These are phyloP conservation scores for Spisula subtruncata DNA, from an alignment of 2,888 invertebrate genomes.

Conservation along the genomic window DNA sequence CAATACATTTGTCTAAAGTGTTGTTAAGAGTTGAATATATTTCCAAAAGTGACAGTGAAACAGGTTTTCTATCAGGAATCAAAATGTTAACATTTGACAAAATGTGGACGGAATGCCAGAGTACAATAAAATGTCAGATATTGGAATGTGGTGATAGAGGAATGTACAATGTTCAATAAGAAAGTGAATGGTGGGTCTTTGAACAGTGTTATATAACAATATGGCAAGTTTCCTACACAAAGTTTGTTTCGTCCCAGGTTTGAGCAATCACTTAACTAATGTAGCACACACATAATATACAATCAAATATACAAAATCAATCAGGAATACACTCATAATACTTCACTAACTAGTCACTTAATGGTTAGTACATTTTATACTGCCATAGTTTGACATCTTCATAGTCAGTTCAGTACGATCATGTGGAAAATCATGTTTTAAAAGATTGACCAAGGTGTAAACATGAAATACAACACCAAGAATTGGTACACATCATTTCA, in stretches of 20 bases:
- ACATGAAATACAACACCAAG: too few species aligned
- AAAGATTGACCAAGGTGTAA: too few species aligned
- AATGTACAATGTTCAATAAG: constrained; percentile 4
- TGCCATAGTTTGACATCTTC: too few species aligned
- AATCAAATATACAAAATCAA: constrained; percentile 4
- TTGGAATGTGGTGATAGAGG: not conserved
- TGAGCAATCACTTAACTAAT: not conserved
- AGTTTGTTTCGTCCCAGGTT: not conserved
- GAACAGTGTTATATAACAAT: not conserved
- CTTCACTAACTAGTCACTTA: too few species aligned
- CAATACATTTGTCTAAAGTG: too few species aligned
- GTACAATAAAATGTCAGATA: not conserved
- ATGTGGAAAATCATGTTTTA: too few species aligned
- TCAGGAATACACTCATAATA: not conserved
- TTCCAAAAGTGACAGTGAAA: too few species aligned
- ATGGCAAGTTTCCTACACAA: constrained; percentile 13
- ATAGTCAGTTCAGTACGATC: too few species aligned
- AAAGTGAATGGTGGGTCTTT: not conserved
- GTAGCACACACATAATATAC: not conserved
- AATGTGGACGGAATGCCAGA: not conserved
- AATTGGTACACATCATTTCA: too few species aligned
- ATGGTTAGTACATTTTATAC: too few species aligned
- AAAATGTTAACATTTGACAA: not conserved
- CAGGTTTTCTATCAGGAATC: not conserved
- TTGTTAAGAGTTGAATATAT: too few species aligned